Percentiles rank a stretch among this genome's conserved stretches.
Evolutionary conservation across 2,797 vertebrate species (phyloP).

Genomic region (Acanthurus tractus): DNA sequence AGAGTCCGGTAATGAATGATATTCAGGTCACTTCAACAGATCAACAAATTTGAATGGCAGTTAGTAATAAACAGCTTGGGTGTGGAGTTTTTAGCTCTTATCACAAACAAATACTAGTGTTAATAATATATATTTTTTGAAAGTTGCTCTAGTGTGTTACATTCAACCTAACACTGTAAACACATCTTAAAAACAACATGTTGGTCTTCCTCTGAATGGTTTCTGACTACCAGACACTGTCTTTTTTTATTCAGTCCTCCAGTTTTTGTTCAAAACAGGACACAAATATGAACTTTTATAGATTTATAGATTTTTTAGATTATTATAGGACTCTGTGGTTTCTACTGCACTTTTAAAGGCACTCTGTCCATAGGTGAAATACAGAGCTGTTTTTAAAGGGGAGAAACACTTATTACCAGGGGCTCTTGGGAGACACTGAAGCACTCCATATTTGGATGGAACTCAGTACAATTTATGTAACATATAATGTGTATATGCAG

Average conservation of each 20-base stretch:
- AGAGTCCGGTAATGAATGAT: not conserved
- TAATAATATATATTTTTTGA: no score
- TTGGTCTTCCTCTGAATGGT: not conserved
- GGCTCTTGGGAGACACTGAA: conserved; percentile 15
- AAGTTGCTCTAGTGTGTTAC: no score
- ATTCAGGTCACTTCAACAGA: no score
- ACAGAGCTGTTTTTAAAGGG: not conserved
- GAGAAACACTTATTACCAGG: not conserved
- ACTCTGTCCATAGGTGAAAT: not conserved
- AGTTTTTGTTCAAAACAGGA: not conserved
- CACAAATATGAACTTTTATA: not conserved
- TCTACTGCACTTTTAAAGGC: not conserved
- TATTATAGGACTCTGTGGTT: not conserved
- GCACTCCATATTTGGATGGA: conserved; percentile 22
- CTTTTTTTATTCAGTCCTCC: not conserved
- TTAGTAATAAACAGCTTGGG: no score
- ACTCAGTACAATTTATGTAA: not conserved
- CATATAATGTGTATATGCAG: not conserved
- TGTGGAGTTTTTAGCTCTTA: no score
- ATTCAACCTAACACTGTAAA: no score
- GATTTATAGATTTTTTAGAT: not conserved
- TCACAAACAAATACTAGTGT: no score
- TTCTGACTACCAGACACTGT: no score
- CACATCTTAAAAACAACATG: no score
- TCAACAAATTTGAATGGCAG: no score